Evolutionary conservation across 2,797 vertebrate genomes (phyloP).

Genomic region (Podargus strigoides): DNA sequence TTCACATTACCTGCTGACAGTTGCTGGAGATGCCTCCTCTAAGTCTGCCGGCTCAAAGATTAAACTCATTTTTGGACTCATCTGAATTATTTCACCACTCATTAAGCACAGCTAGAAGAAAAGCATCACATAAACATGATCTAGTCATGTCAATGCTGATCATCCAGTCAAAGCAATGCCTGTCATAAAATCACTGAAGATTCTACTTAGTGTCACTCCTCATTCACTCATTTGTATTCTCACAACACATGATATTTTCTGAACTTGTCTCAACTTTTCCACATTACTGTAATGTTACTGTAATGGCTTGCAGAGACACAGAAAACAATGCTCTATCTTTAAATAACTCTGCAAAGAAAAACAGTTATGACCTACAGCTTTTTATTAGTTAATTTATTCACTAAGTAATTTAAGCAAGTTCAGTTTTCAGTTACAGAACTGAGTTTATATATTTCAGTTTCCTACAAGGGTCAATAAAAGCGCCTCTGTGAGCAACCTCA

Average conservation of each 20-base stretch:
- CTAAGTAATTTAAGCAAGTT: not conserved
- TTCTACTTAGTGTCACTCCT: not conserved
- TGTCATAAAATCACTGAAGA: not conserved
- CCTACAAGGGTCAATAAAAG: not conserved
- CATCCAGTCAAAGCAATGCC: not conserved
- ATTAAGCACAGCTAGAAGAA: slow-evolving; percentile 87
- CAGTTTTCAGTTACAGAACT: not conserved
- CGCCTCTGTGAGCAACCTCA: not conserved
- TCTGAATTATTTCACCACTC: slow-evolving; percentile 98
- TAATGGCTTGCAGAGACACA: not conserved
- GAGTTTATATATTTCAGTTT: not conserved
- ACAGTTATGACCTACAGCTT: not conserved
- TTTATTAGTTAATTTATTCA: not conserved
- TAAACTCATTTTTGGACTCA: slow-evolving; percentile 92
- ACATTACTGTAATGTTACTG: not conserved
- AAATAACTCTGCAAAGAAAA: not conserved
- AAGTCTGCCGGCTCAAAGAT: slow-evolving; percentile 92
- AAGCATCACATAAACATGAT: not conserved
- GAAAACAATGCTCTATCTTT: not conserved
- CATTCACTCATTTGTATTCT: not conserved
- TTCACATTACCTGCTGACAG: slow-evolving; percentile 86
- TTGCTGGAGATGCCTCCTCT: slow-evolving; percentile 93
- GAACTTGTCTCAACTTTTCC: not conserved
- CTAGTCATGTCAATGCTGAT: not conserved
- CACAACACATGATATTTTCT: not conserved